A percentile compares a stretch with the other conserved stretches of the same genome.
Conservation (phyloP, 2,113 vertebrate species). For the Micronisus gabar region DNA sequence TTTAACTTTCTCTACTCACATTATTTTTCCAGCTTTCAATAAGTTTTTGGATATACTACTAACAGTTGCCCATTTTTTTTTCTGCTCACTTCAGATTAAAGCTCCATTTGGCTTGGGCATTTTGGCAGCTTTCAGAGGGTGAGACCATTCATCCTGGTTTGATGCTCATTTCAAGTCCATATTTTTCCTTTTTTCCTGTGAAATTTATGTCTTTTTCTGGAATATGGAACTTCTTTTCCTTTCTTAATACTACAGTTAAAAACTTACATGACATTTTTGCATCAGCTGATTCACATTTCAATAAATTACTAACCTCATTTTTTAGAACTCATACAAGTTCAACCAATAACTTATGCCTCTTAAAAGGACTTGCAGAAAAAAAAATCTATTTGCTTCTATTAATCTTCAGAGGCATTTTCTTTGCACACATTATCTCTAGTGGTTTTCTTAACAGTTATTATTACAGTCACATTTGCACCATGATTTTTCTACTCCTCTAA, state of each 20-base stretch:
- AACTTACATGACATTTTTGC: neutral
- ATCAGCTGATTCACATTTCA: neutral
- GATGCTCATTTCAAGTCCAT: neutral
- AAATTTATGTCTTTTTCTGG: neutral
- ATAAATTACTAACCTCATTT: neutral
- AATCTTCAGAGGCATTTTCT: neutral
- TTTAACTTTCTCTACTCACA: neutral
- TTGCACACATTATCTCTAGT: neutral
- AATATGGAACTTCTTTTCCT: neutral
- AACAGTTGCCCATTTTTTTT: neutral
- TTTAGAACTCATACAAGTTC: neutral
- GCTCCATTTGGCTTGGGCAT: neutral
- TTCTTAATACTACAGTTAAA: neutral
- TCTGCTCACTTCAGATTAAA: neutral
- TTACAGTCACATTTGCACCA: neutral
- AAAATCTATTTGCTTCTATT: neutral
- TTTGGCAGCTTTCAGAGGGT: neutral
- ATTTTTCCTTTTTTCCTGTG: neutral
- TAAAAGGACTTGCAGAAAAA: neutral
- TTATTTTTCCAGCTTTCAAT: neutral
- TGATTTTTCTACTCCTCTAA: neutral
- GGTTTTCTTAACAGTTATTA: neutral
- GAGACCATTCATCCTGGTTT: neutral
- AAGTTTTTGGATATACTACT: neutral
- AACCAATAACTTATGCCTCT: neutral